Conservation (phyloP, 1,140 invertebrate species). For the Lepidurus packardi region DNA sequence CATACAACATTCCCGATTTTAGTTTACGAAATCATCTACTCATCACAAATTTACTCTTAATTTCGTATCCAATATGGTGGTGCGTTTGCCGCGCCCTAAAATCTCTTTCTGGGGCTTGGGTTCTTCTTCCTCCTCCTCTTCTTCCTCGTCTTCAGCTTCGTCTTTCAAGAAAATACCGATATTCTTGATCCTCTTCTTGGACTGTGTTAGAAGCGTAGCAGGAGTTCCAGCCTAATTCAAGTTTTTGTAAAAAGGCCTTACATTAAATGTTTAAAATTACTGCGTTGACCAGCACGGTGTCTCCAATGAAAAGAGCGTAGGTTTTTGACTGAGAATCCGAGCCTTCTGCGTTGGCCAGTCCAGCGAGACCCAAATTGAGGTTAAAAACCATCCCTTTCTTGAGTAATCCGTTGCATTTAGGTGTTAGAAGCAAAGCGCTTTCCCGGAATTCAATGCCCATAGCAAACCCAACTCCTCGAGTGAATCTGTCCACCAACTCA, state of each 20-base stretch:
- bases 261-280: slow-evolving; percentile 44
- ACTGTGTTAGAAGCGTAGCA: slow-evolving; percentile 80
- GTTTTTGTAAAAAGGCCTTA: slow-evolving; percentile 31
- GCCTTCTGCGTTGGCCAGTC: slow-evolving; percentile 73
- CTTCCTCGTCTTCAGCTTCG: slow-evolving; percentile 64
- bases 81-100: slow-evolving; percentile 76
- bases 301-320: slow-evolving; percentile 92
- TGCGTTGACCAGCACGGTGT: slow-evolving; percentile 91
- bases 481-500: slow-evolving; percentile 80
- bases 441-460: slow-evolving; percentile 99
- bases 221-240: slow-evolving; percentile 56
- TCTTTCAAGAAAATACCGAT: slow-evolving; percentile 94
- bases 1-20: neutral
- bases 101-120: slow-evolving; percentile 53
- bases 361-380: slow-evolving; percentile 88
- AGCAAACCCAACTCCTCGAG: slow-evolving; percentile 81
- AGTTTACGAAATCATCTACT: slow-evolving; percentile 16
- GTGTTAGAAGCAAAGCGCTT: slow-evolving; percentile 81
- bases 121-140: slow-evolving; percentile 69
- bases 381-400: slow-evolving; percentile 97
- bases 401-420: slow-evolving; percentile 73
- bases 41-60: slow-evolving; percentile 61
- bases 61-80: slow-evolving; percentile 91
- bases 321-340: slow-evolving; percentile 79
- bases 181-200: slow-evolving; percentile 93